Conservation (phyloP, 2,888 invertebrate species). For the Seladonia tumulorum region DNA sequence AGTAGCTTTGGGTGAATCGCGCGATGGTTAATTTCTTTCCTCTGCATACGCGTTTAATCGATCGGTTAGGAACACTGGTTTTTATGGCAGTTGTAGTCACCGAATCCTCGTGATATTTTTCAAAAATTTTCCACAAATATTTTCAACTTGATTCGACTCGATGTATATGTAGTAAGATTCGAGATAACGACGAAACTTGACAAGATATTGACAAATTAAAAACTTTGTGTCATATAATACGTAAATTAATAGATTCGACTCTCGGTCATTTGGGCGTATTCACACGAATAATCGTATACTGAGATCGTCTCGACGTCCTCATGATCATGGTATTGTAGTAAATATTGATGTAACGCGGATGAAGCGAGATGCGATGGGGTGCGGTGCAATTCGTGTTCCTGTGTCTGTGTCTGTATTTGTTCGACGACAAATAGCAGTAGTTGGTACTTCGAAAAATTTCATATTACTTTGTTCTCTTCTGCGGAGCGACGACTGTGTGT, state of each 20-base stretch:
- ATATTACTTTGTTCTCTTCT: not conserved
- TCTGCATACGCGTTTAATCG: slow-evolving; percentile 14
- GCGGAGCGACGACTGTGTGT: not conserved
- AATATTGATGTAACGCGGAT: slow-evolving; percentile 1
- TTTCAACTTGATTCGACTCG: not conserved
- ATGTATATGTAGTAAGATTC: not conserved
- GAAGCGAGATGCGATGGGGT: not conserved
- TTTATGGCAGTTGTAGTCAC: not conserved
- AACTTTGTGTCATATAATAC: not conserved
- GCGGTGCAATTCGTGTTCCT: not conserved
- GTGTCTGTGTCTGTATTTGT: not conserved
- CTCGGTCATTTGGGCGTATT: slow-evolving; percentile 59
- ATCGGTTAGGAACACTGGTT: slow-evolving; percentile 8
- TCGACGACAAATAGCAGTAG: not conserved
- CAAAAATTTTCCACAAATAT: not conserved
- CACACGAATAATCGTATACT: slow-evolving; percentile 52
- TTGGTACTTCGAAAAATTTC: not conserved
- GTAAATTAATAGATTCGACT: not conserved
- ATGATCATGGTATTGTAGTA: slow-evolving; percentile 40
- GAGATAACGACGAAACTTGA: not conserved
- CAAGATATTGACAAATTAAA: slow-evolving; percentile 7
- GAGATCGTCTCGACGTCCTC: slow-evolving; percentile 59
- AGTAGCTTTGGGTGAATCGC: not conserved
- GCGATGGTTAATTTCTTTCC: not conserved
- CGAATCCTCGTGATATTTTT: not conserved